phyloP scores from a whole-genome alignment of 2,113 vertebrate genomes.

The Cryptotis parvus region DNA sequence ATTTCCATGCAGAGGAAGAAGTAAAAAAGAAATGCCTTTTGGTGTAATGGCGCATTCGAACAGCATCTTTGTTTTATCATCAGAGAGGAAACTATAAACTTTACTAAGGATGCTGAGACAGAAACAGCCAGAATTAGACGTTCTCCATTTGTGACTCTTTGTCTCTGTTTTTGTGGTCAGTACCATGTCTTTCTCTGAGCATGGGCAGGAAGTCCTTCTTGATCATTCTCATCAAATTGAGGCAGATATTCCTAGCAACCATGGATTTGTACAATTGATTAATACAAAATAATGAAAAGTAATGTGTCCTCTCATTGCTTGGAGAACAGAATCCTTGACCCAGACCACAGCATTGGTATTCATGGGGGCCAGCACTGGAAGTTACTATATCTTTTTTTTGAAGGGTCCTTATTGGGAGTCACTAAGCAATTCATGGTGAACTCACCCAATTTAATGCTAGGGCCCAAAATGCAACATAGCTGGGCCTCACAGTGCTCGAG shows the following conservation, averaged over 20 bases:
- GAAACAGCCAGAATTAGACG: conserved; percentile 42
- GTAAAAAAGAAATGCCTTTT: conserved; percentile 42
- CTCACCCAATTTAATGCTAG: too few species aligned
- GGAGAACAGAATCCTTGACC: neutral
- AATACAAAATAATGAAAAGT: neutral
- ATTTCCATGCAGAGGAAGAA: neutral
- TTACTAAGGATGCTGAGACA: neutral
- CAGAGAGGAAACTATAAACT: neutral
- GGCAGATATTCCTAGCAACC: conserved; percentile 8
- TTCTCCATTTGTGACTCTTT: neutral
- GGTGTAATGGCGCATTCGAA: neutral
- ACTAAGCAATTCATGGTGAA: too few species aligned
- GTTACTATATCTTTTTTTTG: neutral
- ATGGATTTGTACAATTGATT: neutral
- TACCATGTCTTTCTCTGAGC: neutral
- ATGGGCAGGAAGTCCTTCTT: neutral
- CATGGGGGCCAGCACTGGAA: neutral
- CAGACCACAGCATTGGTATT: neutral
- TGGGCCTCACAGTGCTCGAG: too few species aligned
- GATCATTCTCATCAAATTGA: neutral
- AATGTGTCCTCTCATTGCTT: neutral
- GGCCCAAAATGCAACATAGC: too few species aligned
- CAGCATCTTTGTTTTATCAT: conserved; percentile 42
- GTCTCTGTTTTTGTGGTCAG: neutral
- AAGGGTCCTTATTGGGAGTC: too few species aligned